These are phyloP conservation scores for Leiothrix lutea DNA, from an alignment of 2,113 vertebrate species.

Conservation along the genomic window DNA sequence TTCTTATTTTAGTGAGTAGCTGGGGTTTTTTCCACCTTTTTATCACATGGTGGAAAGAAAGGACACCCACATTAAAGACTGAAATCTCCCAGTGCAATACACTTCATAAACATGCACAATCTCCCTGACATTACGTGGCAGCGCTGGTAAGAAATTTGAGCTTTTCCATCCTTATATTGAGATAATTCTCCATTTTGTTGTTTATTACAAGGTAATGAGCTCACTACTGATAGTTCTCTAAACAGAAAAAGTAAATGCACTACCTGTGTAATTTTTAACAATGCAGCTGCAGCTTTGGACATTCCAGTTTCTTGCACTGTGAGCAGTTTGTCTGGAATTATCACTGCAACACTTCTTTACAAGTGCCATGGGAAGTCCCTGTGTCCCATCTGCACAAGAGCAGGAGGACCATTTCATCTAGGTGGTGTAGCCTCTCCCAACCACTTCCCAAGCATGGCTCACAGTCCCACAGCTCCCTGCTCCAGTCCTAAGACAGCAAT, in stretches of 20 bases:
- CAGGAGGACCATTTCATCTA: not conserved
- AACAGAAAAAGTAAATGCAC: not conserved
- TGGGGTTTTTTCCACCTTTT: not conserved
- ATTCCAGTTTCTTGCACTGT: not conserved
- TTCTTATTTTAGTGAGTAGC: not conserved
- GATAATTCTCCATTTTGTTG: not conserved
- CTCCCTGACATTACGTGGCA: not conserved
- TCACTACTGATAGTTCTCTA: not conserved
- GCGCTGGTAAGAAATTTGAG: not conserved
- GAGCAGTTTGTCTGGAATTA: not conserved
- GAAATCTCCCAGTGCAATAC: not conserved
- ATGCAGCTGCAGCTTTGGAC: not conserved
- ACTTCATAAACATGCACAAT: not conserved
- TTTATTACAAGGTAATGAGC: not conserved
- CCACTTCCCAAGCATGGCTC: not conserved
- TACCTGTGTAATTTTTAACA: not conserved
- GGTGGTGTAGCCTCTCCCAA: not conserved
- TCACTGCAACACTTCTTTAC: not conserved
- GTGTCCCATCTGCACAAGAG: not conserved
- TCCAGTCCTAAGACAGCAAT: not conserved
- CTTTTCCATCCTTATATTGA: not conserved
- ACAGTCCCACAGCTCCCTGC: not conserved
- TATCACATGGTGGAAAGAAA: not conserved
- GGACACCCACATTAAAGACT: not conserved
- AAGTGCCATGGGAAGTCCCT: not conserved